phyloP scores from a whole-genome alignment of 2,888 invertebrate genomes.

The Iselma pallidipennis region DNA sequence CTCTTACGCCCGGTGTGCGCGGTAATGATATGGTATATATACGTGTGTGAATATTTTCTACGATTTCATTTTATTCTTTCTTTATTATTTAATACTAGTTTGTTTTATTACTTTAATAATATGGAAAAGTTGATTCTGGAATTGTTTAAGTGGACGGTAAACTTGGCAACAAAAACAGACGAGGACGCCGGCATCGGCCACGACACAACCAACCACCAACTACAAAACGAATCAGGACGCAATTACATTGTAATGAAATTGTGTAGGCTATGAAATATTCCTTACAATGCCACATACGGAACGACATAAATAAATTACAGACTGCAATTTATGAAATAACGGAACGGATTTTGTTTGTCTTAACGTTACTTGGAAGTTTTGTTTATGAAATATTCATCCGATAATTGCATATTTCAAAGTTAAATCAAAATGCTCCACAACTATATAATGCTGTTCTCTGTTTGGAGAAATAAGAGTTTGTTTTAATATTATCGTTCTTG shows the following conservation, averaged over 20 bases:
- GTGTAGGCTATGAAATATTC: constrained; percentile 28
- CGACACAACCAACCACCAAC: too few relatives aligned
- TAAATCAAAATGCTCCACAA: constrained; percentile 5
- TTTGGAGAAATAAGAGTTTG: not conserved
- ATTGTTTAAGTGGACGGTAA: constrained; percentile 31
- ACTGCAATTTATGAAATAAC: constrained; percentile 28
- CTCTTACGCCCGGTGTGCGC: constrained; percentile 23
- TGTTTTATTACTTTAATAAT: constrained; percentile 39
- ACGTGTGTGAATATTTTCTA: constrained; percentile 40
- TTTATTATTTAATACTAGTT: constrained; percentile 35
- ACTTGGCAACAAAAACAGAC: constrained; percentile 17
- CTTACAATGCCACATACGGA: constrained; percentile 23
- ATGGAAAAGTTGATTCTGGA: constrained; percentile 32
- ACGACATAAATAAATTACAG: constrained; percentile 26
- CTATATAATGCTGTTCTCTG: not conserved
- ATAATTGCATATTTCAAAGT: constrained; percentile 22
- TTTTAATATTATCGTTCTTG: not conserved
- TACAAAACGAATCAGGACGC: constrained; percentile 23
- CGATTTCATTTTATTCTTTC: constrained; percentile 40
- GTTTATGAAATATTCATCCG: constrained; percentile 26
- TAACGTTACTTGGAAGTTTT: constrained; percentile 17
- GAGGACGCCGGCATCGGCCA: not conserved
- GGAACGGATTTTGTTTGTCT: constrained; percentile 27
- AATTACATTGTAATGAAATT: constrained; percentile 29
- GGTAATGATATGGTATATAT: constrained; percentile 32